Evolutionary conservation across 2,113 vertebrate species (phyloP).

Genomic region (Corythornis cristatus): DNA sequence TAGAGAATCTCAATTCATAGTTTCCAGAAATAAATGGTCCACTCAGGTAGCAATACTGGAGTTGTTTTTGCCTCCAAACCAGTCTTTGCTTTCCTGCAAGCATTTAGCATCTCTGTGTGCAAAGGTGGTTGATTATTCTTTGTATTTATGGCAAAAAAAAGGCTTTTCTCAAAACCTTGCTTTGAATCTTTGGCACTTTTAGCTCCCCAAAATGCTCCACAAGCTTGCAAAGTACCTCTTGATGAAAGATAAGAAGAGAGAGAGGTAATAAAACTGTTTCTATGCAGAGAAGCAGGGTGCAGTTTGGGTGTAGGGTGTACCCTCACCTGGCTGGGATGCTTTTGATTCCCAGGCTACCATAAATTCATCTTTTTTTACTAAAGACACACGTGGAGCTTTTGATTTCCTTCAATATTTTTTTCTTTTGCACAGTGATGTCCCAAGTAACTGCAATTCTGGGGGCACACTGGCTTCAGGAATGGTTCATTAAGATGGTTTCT

Average conservation of each 20-base stretch:
- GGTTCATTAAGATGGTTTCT: neutral
- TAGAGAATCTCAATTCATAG: neutral
- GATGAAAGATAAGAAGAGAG: neutral
- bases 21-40: neutral
- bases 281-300: neutral
- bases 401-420: neutral
- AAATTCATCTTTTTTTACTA: neutral
- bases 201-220: neutral
- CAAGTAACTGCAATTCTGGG: neutral
- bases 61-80: neutral
- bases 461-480: neutral
- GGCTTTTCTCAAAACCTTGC: neutral
- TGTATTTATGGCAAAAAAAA: neutral
- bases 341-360: neutral
- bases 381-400: neutral
- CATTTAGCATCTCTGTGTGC: neutral
- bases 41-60: neutral
- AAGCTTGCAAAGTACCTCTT: neutral
- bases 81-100: neutral
- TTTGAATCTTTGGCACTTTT: neutral
- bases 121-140: neutral
- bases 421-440: neutral
- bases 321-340: neutral
- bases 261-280: neutral
- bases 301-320: neutral